phyloP scores from a whole-genome alignment of 2,888 invertebrate species.

The Timema podura region DNA sequence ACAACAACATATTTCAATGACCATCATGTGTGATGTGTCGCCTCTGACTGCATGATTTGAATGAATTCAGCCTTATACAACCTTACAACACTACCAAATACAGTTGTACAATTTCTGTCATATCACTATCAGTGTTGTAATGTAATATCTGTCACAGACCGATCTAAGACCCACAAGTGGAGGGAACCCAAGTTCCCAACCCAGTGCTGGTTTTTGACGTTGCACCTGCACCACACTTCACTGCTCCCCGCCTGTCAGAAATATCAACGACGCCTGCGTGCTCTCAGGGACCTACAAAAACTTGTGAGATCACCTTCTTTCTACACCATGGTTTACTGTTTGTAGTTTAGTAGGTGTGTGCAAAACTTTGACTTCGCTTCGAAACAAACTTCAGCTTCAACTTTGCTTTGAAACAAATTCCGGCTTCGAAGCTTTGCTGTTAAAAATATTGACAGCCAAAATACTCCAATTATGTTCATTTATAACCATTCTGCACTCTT shows the following conservation, averaged over 20 bases:
- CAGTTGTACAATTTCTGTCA: no score
- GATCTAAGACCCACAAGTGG: conserved; percentile 57
- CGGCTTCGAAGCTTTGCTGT: no score
- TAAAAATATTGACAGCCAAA: not conserved
- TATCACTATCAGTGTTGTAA: no score
- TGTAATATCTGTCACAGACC: conserved; percentile 41
- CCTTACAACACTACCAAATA: no score
- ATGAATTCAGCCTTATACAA: no score
- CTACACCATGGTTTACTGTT: not conserved
- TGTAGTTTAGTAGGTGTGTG: not conserved
- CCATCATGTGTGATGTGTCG: no score
- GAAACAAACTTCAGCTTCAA: no score
- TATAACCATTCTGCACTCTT: no score
- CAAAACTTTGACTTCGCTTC: no score
- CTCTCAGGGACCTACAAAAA: conserved; percentile 81
- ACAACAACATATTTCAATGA: no score
- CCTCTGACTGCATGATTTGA: no score
- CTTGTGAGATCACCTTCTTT: conserved; percentile 50
- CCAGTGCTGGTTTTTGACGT: conserved; percentile 94
- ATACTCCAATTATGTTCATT: not conserved
- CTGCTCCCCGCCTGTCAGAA: conserved; percentile 85
- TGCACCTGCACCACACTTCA: conserved; percentile 90
- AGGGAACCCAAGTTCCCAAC: conserved; percentile 88
- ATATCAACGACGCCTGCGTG: conserved; percentile 69
- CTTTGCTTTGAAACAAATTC: no score